A percentile compares a stretch with the other conserved stretches of the same genome.
Conservation (phyloP, 1,140 invertebrate genomes). For the Lucilia sericata region DNA sequence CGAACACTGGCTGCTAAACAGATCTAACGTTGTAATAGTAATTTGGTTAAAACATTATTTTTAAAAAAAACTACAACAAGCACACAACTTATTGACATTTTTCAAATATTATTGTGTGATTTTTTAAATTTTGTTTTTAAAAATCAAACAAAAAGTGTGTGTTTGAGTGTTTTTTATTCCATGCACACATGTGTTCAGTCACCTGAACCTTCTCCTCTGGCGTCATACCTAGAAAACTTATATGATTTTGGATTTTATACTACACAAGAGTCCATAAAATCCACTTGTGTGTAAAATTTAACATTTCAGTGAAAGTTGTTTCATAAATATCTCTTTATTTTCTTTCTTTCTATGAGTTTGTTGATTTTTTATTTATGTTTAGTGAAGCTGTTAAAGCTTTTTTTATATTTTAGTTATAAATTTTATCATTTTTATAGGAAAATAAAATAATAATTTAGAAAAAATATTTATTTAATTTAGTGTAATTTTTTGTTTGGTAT, state of each 20-base stretch:
- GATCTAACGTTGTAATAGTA: too few species aligned
- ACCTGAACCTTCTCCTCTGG: neutral
- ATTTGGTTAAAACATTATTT: too few species aligned
- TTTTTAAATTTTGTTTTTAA: neutral
- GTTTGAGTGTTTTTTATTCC: neutral
- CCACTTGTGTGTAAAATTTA: conserved; percentile 5
- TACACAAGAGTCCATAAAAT: neutral
- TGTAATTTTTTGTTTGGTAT: neutral
- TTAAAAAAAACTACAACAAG: too few species aligned
- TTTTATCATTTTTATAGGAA: too few species aligned
- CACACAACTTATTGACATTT: conserved; percentile 12
- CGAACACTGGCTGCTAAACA: neutral
- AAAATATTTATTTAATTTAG: too few species aligned
- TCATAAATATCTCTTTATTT: neutral
- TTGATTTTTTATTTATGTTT: neutral
- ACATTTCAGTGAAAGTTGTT: conserved; percentile 24
- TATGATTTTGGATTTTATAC: neutral
- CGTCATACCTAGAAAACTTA: neutral
- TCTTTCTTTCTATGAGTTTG: neutral
- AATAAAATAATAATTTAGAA: too few species aligned
- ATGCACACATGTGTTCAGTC: conserved; percentile 2
- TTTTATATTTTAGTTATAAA: neutral
- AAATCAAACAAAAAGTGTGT: neutral
- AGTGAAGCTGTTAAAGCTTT: neutral
- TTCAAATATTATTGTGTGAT: neutral